Conservation (phyloP, 2,888 invertebrate genomes). For the Caenorhabditis panamensis region DNA sequence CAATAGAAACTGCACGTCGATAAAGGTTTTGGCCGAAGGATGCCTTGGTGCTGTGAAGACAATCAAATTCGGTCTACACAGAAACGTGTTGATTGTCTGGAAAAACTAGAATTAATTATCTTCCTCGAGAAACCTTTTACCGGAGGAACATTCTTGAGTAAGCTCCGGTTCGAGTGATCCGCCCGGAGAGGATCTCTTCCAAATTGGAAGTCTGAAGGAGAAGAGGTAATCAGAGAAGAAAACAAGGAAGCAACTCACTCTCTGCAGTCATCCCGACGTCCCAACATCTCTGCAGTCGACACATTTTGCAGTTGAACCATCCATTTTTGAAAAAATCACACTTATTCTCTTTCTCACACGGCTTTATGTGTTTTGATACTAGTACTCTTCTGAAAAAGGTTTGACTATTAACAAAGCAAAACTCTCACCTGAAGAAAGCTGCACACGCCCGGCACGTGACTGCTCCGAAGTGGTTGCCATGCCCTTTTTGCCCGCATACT, state of each 20-base stretch:
- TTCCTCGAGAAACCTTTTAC: too few species aligned
- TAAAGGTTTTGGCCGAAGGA: conserved; percentile 1
- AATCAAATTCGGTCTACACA: conserved; percentile 19
- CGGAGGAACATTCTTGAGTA: too few species aligned
- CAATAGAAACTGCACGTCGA: conserved; percentile 14
- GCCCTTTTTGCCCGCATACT: background rate
- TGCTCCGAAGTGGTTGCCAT: conserved; percentile 14
- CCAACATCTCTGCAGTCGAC: conserved; percentile 10
- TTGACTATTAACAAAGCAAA: too few species aligned
- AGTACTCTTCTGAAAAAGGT: too few species aligned
- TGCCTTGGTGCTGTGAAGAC: conserved; percentile 6
- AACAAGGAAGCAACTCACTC: background rate
- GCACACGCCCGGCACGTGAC: conserved; percentile 15
- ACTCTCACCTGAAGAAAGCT: conserved; percentile 2
- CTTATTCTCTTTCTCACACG: background rate
- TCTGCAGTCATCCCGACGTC: conserved; percentile 8
- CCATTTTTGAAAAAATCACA: conserved; percentile 2
- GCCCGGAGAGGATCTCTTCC: background rate
- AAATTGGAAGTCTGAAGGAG: conserved; percentile 21
- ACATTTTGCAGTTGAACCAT: background rate
- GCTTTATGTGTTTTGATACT: too few species aligned
- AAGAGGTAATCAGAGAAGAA: background rate
- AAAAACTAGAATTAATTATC: too few species aligned
- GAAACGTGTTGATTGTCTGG: conserved; percentile 13
- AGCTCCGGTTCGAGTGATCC: too few species aligned